Base-by-base conservation (phyloP, 1,140 invertebrate species). In the Pantala flavescens region DNA sequence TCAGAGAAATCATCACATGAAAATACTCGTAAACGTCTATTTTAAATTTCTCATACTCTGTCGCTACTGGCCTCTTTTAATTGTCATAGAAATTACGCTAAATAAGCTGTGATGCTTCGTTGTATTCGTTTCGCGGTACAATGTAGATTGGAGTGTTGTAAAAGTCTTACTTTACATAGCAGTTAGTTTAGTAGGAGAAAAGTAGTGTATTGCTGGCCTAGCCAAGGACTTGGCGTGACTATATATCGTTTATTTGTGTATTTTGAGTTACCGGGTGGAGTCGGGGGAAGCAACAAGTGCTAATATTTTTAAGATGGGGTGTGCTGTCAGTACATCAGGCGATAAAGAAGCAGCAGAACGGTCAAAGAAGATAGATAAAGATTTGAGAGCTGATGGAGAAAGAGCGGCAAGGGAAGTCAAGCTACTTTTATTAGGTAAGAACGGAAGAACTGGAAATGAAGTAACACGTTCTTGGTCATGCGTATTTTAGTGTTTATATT, bases 331-430 rank as follows among this genome's bases (percentile, higher is more conserved):
- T 86, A 89, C 88, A 83, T 87, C 87, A 80, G 88, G 88, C 80
- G 92, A 94, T 83, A 93, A 93, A 83, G 91, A 91, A 84, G 92
- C 92, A 70, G 86, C 86, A 72, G 91, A 91, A 81, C 86, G 93
- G 79, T 94, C 93, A 24, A 94, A 94, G 84, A 92, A 93, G 84
- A 96, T 96, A 81, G 94, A 96, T 84, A 90, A 92, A 83, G 89
- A 92, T 81, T 84, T 96, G 28, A 81, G 91, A 78, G 89, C 89
- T 72, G 93, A 95, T 88, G 91, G 91, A 77, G 93, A 95, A 84
- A 87, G 90, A 77, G 90, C 91, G 76, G 90, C 93, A 43, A 89
- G 90, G 79, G 93, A 96, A 88, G 93, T 96, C 78, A 96, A 96
- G 84, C 86, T 96, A 73, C 85, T 96, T 71, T 84, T 96, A 74